phyloP scores from a whole-genome alignment of 2,797 vertebrate genomes.

The Fistularia tabacaria region DNA sequence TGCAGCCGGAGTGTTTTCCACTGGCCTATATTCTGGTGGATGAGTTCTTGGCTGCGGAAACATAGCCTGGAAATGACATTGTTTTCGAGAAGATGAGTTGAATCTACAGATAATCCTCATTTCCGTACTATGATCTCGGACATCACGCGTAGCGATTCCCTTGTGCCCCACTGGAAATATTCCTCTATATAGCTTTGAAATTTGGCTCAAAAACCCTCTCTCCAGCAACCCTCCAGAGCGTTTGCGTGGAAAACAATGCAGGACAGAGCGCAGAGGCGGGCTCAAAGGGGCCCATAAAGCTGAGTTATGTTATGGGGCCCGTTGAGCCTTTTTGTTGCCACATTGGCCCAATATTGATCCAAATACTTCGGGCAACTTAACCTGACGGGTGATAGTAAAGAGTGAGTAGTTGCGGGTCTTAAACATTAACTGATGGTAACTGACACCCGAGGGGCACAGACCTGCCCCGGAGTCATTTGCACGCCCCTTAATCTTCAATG shows the following conservation, averaged over 20 bases:
- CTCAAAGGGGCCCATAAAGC: conserved; percentile 6
- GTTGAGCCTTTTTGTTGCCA: conserved; percentile 5
- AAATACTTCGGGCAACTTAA: conserved; percentile 18
- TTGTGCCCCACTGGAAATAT: too few species aligned
- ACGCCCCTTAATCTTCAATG: conserved; percentile 64
- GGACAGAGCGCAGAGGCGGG: too few species aligned
- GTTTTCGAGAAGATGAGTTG: conserved; percentile 4
- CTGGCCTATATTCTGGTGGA: not conserved
- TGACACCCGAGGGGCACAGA: conserved; percentile 46
- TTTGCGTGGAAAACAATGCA: too few species aligned
- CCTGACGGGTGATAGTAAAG: conserved; percentile 10
- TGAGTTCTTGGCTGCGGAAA: conserved; percentile 17
- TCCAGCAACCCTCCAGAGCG: too few species aligned
- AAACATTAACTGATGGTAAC: conserved; percentile 38
- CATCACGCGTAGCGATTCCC: too few species aligned
- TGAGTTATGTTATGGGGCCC: conserved; percentile 14
- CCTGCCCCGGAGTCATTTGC: conserved; percentile 59
- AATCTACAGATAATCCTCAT: conserved; percentile 3
- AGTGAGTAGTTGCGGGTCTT: conserved; percentile 28
- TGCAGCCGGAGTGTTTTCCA: conserved; percentile 12
- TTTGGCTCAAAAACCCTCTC: too few species aligned
- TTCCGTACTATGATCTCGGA: too few species aligned
- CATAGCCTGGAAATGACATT: conserved; percentile 2
- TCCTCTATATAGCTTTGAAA: too few species aligned
- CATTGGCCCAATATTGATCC: conserved; percentile 1